phyloP scores from a whole-genome alignment of 2,113 vertebrate species.

The Orthonyx spaldingii region DNA sequence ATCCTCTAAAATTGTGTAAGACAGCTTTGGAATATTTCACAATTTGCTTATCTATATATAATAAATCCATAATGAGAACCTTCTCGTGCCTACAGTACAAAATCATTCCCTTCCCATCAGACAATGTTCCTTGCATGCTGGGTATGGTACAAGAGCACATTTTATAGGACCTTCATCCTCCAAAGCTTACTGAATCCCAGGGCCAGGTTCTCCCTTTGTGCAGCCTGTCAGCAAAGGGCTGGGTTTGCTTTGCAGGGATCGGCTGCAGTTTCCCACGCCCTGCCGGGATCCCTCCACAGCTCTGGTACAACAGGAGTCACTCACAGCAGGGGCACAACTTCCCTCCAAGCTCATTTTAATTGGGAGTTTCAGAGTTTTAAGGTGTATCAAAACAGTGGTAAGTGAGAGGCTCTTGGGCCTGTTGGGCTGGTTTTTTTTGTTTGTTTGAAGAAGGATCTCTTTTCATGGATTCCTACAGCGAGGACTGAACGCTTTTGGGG shows the following conservation, averaged over 20 bases:
- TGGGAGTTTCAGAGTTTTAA: not conserved
- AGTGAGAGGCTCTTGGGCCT: not conserved
- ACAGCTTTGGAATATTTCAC: not conserved
- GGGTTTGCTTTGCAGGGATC: not conserved
- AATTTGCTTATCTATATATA: not conserved
- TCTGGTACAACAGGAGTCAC: fast-evolving
- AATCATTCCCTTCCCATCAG: not conserved
- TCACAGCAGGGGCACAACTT: not conserved
- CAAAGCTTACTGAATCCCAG: not conserved
- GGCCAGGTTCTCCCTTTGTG: not conserved
- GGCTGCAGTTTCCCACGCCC: not conserved
- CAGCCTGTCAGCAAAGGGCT: not conserved
- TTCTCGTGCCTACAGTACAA: not conserved
- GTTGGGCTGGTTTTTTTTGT: not conserved
- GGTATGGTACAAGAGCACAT: not conserved
- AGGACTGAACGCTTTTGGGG: not conserved
- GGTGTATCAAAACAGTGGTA: not conserved
- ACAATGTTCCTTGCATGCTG: not conserved
- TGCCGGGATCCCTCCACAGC: not conserved
- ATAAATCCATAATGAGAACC: not conserved
- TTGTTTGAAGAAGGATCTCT: not conserved
- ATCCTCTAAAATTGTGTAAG: not conserved
- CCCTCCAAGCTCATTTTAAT: too few relatives aligned
- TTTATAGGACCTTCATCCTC: not conserved
- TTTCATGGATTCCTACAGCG: fast-evolving